Evolutionary conservation across 2,888 invertebrate species (phyloP).

Genomic region (Adineta ricciae): DNA sequence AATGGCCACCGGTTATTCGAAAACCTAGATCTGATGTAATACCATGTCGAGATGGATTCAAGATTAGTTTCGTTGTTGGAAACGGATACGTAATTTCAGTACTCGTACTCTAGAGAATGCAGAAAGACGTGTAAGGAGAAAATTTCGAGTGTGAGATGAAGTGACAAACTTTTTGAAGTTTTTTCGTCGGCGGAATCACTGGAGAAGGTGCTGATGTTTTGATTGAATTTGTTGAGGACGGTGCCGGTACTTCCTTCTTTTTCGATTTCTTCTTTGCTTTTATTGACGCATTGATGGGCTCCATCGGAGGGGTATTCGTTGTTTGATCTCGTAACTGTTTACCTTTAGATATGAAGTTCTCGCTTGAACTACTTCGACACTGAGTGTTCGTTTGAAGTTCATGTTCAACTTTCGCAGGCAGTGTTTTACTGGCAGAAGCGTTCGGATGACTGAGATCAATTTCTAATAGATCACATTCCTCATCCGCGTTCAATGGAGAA

Average conservation of each 20-base stretch:
- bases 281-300: neutral
- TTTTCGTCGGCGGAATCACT: neutral
- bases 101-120: neutral
- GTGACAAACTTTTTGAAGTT: neutral
- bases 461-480: neutral
- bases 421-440: neutral
- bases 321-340: slow-evolving; percentile 13
- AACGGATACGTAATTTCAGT: neutral
- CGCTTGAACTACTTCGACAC: neutral
- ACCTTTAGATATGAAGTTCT: neutral
- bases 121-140: no score
- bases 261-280: neutral
- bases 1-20: slow-evolving; percentile 10
- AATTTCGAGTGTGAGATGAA: no score
- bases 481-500: neutral
- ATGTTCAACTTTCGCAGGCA: neutral
- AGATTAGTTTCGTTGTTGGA: neutral
- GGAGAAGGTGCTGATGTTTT: neutral
- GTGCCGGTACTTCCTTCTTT: neutral
- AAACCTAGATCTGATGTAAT: neutral
- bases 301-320: neutral
- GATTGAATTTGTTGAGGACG: neutral
- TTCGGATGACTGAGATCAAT: neutral
- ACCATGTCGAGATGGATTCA: neutral
- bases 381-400: neutral